Percentiles rank a stretch among this genome's conserved stretches.
Evolutionary conservation across 1,140 invertebrate genomes (phyloP).

Genomic region (Meloidogyne hapla): DNA sequence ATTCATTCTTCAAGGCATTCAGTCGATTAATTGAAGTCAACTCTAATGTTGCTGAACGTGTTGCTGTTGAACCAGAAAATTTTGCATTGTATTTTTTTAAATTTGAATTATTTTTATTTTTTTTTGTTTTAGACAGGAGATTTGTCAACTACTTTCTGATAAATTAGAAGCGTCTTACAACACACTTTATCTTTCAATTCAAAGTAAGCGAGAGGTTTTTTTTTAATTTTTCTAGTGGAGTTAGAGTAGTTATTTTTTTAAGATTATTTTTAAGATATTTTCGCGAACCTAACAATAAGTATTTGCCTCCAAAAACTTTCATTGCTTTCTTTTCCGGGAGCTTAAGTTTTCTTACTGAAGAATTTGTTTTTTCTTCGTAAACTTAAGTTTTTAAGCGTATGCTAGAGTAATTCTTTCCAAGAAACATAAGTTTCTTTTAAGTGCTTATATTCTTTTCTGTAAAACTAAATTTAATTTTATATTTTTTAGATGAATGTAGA

Average conservation of each 20-base stretch:
- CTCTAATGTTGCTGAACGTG: conserved; percentile 39
- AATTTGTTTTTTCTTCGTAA: conserved; percentile 3
- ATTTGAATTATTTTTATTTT: background rate
- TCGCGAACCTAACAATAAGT: too few species aligned
- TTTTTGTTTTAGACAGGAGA: conserved; percentile 48
- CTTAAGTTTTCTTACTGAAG: background rate
- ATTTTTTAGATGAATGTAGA: conserved; percentile 53
- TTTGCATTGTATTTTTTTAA: conserved; percentile 47
- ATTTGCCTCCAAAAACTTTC: too few species aligned
- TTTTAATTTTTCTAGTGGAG: too few species aligned
- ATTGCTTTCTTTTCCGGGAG: too few species aligned
- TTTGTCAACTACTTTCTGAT: conserved; percentile 40
- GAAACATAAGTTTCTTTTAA: conserved; percentile 17
- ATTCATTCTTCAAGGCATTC: conserved; percentile 19
- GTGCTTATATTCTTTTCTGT: too few species aligned
- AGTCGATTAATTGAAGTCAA: conserved; percentile 40
- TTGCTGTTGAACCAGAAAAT: conserved; percentile 52
- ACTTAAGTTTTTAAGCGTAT: conserved; percentile 27
- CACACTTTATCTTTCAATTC: conserved; percentile 49
- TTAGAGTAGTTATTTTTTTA: too few species aligned
- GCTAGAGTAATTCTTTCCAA: too few species aligned
- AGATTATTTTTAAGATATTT: too few species aligned
- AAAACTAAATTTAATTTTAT: conserved; percentile 4
- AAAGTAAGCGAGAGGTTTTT: conserved; percentile 28
- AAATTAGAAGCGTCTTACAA: conserved; percentile 53